Evolutionary conservation across 2,888 invertebrate species (phyloP), one percentile per base, ranked within the genome.

Genomic region (Hypolimnas misippus): DNA sequence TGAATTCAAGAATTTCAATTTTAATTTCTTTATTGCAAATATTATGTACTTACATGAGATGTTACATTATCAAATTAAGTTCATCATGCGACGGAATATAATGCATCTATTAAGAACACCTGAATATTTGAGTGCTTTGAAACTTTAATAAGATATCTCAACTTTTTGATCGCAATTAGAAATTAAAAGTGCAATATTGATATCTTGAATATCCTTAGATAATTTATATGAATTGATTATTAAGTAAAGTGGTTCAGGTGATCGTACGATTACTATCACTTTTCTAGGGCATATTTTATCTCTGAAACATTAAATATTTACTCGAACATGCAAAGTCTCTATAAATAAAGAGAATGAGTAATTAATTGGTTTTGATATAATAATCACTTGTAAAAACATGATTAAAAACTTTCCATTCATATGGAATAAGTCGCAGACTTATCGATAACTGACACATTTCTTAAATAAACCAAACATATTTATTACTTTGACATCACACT

Each of bases 251-350:
- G 17, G 19, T 14, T 25, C 17, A 56, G 56, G 56, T 56, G 19
- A 56, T 56, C 40, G 46, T 31, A 44, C 33, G 56, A 56, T 56
- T 21, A 21, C 10, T 21, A 21, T 21, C 10, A 12, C 19, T 16
- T 29, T 42, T 50, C 16, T 29, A 50, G 50, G 14, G 29, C 50
- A 50, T 14, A 50, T 50, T 3, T 50, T 50, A 46, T 46, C 44
- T 46, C 21, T 21, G 5, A 12, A 12, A 12, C 21, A 46, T 46
- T 21, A 21, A 46, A 46, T 46, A 46, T 46, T 46, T 21, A 21
- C 44, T 46, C n/a, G 19, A 19, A 46, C 19, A 21, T 21, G 19
- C 21, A 21, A 40, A 40, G 44, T 46, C 1, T 46, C 21, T 46
- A 46, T 46, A 46, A 46, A 46, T n/a, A 42, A 1, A 21, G 12